Evolutionary conservation across 2,888 invertebrate species (phyloP), one percentile per base, ranked within the genome.

Genomic region (Trichopria drosophilae): DNA sequence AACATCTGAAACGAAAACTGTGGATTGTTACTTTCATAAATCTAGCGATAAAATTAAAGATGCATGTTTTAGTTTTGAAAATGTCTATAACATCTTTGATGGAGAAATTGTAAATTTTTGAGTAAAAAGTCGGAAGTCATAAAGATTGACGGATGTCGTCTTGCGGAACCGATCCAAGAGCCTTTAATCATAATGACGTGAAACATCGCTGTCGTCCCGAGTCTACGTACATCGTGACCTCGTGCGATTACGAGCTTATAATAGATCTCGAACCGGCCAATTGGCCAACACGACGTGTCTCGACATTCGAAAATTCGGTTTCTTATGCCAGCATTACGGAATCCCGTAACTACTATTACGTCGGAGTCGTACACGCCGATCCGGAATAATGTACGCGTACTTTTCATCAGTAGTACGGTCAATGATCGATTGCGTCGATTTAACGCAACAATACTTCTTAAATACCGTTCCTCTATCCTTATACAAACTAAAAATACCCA

Each of bases 141-240:
- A 9, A 24, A 24, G 10, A 24, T 24, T 9, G 24, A 6, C 24
- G 6, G 24, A 10, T 9, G 10, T 24, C 24, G 6, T 24, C 7
- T 24, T 24, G 28, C 15, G 54, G 55, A 59, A 57, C 43, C 39
- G 44, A 10, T 58, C 55, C 55, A 57, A 57, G 56, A 41, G 37
- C 16, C n/a, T n/a, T 64, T 59, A 66, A 67, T 63, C 61, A 63
- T 60, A 59, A 60, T 61, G 60, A 61, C 61, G 58, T 54, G 48
- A 34, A 50, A 53, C 47, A 53, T 15, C 22, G 34, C 6, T 18
- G 44, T 41, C 51, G 57, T 58, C 44, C 51, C 53, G 44, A 61
- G 55, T 45, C 58, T 52, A 58, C 57, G 48, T 57, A 50, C 53
- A 62, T 59, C 56, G 49, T 58, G 62, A 56, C 55, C 51, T 59